Base-by-base conservation (phyloP, 2,113 vertebrate species). In the Polyodon spathula region DNA sequence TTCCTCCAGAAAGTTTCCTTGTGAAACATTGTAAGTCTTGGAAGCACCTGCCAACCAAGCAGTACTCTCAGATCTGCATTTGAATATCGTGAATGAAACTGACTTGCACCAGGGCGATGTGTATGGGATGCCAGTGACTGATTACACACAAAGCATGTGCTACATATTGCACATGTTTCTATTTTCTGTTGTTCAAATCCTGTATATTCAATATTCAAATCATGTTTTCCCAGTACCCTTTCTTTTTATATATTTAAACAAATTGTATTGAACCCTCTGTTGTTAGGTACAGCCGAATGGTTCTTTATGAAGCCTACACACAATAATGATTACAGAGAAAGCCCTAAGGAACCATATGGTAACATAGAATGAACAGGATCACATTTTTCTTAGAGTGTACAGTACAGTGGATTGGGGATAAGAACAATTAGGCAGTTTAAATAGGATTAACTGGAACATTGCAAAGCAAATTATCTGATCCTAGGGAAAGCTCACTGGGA, bases 341-440 rank as follows among this genome's bases (percentile, higher is more conserved):
- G 63, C 41, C 63, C 60, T 27, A 56, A 66, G 48, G 62, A 27
- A 27, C 27, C 27, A 27, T 27, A 27, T 27, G 27, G 27, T 27
- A 2, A 27, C 3, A 3, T 27, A 27, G 27, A 27, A 27, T 27
- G 27, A 3, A 27, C 27, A 27, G 27, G 27, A 27, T 46, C 8
- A 14, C 14, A 14, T 4, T 14, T 46, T 46, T 10, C 43, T 46
- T 46, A 46, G 14, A 14, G 43, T 2, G 8, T 46, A 46, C 8
- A 46, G 43, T 46, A 46, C 14, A 46, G 43, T 46, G 14, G 43
- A 46, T 46, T 46, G 43, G 43, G 43, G 14, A 46, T 46, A 46
- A 46, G 65, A 74, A 59, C 71, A 77, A 66, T 72, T 73, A 76
- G 66, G 67, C 72, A 50, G 75, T 77, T 77, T 74, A 73, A 77